phyloP scores from a whole-genome alignment of 2,888 invertebrate species.

The Resseliella maxima region DNA sequence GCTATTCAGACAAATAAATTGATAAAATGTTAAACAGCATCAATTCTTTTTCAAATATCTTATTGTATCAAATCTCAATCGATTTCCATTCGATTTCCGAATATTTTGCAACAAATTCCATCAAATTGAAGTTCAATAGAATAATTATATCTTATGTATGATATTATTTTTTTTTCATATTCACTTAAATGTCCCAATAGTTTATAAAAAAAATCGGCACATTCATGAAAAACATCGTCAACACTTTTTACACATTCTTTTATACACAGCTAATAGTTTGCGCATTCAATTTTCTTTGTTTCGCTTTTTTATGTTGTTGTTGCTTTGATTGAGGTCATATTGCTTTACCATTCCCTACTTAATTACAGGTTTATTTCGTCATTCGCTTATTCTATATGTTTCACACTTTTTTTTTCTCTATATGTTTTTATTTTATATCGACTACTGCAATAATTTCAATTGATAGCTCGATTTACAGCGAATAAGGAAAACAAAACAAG shows the following conservation, averaged over 20 bases:
- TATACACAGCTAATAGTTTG: neutral
- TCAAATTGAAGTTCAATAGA: slow-evolving; percentile 20
- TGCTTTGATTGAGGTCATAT: neutral
- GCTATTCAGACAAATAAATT: too few relatives aligned
- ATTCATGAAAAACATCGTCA: neutral
- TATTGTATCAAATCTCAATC: too few relatives aligned
- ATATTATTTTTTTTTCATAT: too few relatives aligned
- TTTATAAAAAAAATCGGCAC: too few relatives aligned
- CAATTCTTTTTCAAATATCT: too few relatives aligned
- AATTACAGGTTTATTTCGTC: neutral
- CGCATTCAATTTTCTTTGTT: neutral
- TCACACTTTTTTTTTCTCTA: neutral
- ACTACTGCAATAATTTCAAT: slow-evolving; percentile 31
- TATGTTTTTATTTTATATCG: neutral
- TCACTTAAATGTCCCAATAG: too few relatives aligned
- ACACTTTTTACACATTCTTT: neutral
- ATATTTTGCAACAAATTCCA: too few relatives aligned
- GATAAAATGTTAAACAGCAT: too few relatives aligned
- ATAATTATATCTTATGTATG: neutral
- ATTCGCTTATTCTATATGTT: neutral
- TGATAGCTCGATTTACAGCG: slow-evolving; percentile 31
- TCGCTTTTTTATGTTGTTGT: neutral
- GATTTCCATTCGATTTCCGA: too few relatives aligned
- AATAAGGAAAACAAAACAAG: slow-evolving; percentile 51
- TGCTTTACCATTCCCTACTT: neutral